Evolutionary conservation across 2,888 invertebrate species (phyloP), one percentile per base, ranked within the genome.

Genomic region (Epirrita christyi): DNA sequence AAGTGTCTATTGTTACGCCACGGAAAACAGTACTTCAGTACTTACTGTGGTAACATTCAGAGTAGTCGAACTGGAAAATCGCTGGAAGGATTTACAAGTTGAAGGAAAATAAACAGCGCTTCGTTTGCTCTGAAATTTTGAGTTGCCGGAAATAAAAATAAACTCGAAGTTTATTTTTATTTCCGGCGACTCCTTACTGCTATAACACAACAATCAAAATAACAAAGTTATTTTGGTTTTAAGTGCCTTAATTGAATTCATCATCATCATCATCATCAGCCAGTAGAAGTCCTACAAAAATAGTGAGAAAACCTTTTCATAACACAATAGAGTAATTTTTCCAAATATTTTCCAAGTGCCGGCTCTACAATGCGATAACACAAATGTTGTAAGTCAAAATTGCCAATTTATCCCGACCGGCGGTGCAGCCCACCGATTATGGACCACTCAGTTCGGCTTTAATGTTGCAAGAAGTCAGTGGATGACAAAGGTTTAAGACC

Each of bases 331-430:
- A 36, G 29, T 52, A 6, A 11, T 10, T 15, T 13, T 29, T 43
- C 13, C 2, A 59, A 55, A 38, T 52, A 40, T 51, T 40, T 47
- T 36, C 48, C 10, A 38, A 47, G 44, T 21, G 8, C 40, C 11
- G 40, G 50, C 44, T 27, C 28, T 41, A 47, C 43, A 55, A 55
- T 11, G 51, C 55, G 61, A 61, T 62, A 65, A 44, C 63, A 61
- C 55, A 70, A 78, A 66, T 70, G 75, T 68, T 80, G 79, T 81
- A 80, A 81, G 80, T 82, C 78, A 83, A 86, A 85, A 86, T 87
- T 86, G 85, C 63, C 87, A 86, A 87, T 86, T 87, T 87, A 84
- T 80, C 76, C 76, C 70, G 55, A 72, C 73, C 68, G 69, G 64
- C 56, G 21, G 78, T 79, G 75, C 73, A 67, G 57, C 69, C 71